phyloP scores from a whole-genome alignment of 1,140 invertebrate species.

The Calephelis virginiensis region DNA sequence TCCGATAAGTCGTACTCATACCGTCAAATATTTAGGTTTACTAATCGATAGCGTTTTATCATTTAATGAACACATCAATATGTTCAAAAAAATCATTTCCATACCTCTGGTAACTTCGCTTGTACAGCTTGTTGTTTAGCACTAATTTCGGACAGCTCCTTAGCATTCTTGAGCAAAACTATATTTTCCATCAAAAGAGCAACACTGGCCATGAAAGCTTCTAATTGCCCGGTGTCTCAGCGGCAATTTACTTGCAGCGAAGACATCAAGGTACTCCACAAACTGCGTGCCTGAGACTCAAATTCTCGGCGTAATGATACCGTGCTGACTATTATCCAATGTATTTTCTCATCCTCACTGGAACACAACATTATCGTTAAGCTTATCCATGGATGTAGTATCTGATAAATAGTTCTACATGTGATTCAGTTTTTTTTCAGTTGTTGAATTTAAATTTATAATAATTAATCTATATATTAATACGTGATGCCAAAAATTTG shows the following conservation, averaged over 20 bases:
- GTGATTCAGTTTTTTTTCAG: too few species aligned
- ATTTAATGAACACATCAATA: too few species aligned
- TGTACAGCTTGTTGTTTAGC: constrained; percentile 83
- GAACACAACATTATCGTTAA: constrained; percentile 16
- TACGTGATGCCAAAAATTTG: too few species aligned
- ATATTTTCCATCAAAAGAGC: constrained; percentile 47
- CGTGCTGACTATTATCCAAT: constrained; percentile 85
- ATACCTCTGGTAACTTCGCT: constrained; percentile 82
- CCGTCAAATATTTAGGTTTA: too few species aligned
- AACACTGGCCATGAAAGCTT: constrained; percentile 73
- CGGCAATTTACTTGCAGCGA: constrained; percentile 86
- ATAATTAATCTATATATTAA: too few species aligned
- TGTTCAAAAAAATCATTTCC: not conserved
- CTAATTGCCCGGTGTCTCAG: constrained; percentile 69
- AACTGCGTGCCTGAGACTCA: constrained; percentile 92
- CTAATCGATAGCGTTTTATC: too few species aligned
- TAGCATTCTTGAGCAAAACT: constrained; percentile 79
- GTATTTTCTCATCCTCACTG: constrained; percentile 90
- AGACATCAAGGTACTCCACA: constrained; percentile 92
- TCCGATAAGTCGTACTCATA: too few species aligned
- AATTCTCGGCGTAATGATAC: constrained; percentile 86
- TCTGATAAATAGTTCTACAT: too few species aligned
- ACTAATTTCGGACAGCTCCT: constrained; percentile 89
- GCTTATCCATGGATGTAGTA: too few species aligned
- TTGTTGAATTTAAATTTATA: too few species aligned